These are phyloP conservation scores for Phasianus colchicus DNA, from an alignment of 2,113 vertebrate species.

Conservation along the genomic window DNA sequence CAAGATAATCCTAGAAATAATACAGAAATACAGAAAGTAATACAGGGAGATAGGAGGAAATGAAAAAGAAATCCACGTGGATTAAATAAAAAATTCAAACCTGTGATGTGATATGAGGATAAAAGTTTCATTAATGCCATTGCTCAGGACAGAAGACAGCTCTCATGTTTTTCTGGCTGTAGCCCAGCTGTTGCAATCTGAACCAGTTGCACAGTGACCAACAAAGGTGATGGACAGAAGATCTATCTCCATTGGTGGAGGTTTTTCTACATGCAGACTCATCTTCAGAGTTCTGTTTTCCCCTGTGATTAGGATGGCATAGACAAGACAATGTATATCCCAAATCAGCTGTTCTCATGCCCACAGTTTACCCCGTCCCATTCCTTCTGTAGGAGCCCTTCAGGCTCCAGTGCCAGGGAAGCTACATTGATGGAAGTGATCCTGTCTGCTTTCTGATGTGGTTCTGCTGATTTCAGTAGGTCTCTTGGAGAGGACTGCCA, in stretches of 20 bases:
- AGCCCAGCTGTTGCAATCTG: neutral
- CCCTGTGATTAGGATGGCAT: neutral
- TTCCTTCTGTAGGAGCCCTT: neutral
- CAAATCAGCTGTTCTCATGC: neutral
- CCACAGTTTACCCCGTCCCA: neutral
- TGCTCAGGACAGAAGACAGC: fast-evolving
- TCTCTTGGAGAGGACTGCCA: neutral
- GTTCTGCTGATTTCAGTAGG: neutral
- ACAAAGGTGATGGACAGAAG: neutral
- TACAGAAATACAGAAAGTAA: neutral
- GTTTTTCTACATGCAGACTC: neutral
- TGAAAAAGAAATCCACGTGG: neutral
- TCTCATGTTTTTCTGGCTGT: neutral
- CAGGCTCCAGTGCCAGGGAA: neutral
- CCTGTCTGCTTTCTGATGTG: fast-evolving
- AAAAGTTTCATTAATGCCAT: neutral
- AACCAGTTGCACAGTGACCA: neutral
- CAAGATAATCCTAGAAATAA: neutral
- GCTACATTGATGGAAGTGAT: fast-evolving
- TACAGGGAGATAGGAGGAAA: neutral
- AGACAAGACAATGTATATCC: neutral
- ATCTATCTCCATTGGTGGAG: neutral
- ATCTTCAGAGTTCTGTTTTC: neutral
- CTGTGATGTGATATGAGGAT: neutral
- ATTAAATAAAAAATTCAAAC: neutral